These are phyloP conservation scores for Zeus faber DNA, from an alignment of 2,113 vertebrate species.

Conservation along the genomic window DNA sequence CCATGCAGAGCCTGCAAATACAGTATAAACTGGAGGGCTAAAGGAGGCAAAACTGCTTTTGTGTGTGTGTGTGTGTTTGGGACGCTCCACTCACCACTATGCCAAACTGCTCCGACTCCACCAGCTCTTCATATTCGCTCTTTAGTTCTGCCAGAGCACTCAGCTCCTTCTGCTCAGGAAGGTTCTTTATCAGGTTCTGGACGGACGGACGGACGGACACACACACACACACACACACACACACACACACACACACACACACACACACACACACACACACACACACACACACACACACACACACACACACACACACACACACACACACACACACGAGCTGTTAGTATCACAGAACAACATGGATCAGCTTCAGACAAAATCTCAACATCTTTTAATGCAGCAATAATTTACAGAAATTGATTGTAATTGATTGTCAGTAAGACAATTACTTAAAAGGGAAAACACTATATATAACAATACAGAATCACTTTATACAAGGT, in stretches of 20 bases:
- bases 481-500: too few relatives aligned
- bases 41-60: too few relatives aligned
- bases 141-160: constrained; percentile 87
- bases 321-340: constrained; percentile 8
- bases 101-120: constrained; percentile 95
- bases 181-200: constrained; percentile 95
- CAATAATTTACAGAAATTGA: too few relatives aligned
- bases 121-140: constrained; percentile 90
- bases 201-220: constrained; percentile 51
- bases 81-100: constrained; percentile 87
- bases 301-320: constrained; percentile 14
- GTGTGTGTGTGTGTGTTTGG: background rate
- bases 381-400: too few relatives aligned
- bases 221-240: constrained; percentile 28
- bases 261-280: constrained; percentile 37
- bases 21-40: too few relatives aligned
- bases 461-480: too few relatives aligned
- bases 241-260: constrained; percentile 35
- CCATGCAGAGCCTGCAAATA: too few relatives aligned
- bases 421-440: too few relatives aligned
- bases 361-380: too few relatives aligned
- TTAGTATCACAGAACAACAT: too few relatives aligned
- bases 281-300: constrained; percentile 17
- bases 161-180: constrained; percentile 93
- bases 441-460: too few relatives aligned